Base-by-base conservation (phyloP, 2,888 invertebrate genomes). In the Isoperla grammatica region DNA sequence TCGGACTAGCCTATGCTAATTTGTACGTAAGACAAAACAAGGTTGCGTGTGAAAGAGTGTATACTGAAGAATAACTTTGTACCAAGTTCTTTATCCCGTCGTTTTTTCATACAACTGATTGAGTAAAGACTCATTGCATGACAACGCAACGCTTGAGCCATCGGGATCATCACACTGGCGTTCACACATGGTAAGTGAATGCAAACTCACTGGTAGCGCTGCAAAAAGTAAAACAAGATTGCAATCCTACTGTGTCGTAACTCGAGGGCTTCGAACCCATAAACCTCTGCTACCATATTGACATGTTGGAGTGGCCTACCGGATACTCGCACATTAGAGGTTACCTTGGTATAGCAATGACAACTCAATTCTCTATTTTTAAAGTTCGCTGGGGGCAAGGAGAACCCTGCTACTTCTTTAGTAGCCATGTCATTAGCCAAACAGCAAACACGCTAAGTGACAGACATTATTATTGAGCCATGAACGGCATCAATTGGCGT, bases 131-230 rank as follows among this genome's bases (percentile, higher is more conserved):
- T 50, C 15, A n/a, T 15, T 50, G 49, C 49, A 23, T 29, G 35
- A 35, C 46, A 46, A 22, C 20, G 46, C 46, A 17, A 46, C 22
- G 46, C 46, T 17, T 46, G 29, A 37, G 59, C 66, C 61, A 65
- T 40, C 61, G 46, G 56, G 46, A 60, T 23, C 46, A 54, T 29
- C 20, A 46, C 23, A n/a, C 60, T 46, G 46, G 20, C 55, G 20
- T 40, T 3, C 39, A 56, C 45, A 56, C 60, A 59, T 55, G 59
- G 45, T 54, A 12, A 46, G 48, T 49, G 29, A 55, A 13, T 35
- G 37, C n/a, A 20, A 13, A 13, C 11, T 13, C 39, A 17, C 15
- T 39, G 53, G 12, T 19, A n/a, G n/a, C n/a, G 29, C 29, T 29
- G 29, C n/a, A n/a, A n/a, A n/a, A 13, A n/a, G 13, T 35, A 3